Base-by-base conservation (phyloP, 1,140 invertebrate genomes). In the Chironomus tepperi region DNA sequence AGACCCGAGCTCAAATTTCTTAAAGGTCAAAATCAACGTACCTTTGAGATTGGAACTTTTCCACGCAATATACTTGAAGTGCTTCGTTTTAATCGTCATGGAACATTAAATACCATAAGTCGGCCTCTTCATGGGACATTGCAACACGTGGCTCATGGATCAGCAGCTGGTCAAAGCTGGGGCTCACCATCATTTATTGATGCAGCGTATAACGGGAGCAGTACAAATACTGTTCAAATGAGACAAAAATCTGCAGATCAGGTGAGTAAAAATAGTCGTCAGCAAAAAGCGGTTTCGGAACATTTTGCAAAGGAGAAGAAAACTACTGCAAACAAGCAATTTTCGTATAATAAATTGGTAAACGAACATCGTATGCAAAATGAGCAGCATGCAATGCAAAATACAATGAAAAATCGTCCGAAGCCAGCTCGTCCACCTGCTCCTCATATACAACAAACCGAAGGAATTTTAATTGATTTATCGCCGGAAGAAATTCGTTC, bases 21-120 rank as follows among this genome's bases (percentile, higher is more conserved):
- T 93, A 96, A 94, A 83, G 95, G 95, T 12, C 97, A 98, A 83
- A 97, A 97, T 83, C 92, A 95, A 81, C 85, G 93, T 74, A 96
- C 93, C 0, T 92, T 91, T 79, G 88, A 95, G 77, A 89, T 98
- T 73, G 96, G 94, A 6, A 80, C 89, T 18, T 92, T 93, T 81
- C 91, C 91, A 0, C 85, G 92, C 7, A 88, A 87, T 77, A 80
- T 91, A 10, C 88, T 91, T 0, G 89, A 92, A 79, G 88, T 89
- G 0, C 87, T 89, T 83, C 80, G 88, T n/a, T 84, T 84, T 15
- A 88, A 87, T 79, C 86, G 86, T 47, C 79, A 85, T 0, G 65
- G 65, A 8, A 70, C 65, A 18, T 70, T 70, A 19, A 86, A 89
- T 73, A 91, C 93, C 79, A 93, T 93, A 34, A 91, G 90, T 77